Evolutionary conservation across 2,797 vertebrate species (phyloP).

Genomic region (Hydrophis major): DNA sequence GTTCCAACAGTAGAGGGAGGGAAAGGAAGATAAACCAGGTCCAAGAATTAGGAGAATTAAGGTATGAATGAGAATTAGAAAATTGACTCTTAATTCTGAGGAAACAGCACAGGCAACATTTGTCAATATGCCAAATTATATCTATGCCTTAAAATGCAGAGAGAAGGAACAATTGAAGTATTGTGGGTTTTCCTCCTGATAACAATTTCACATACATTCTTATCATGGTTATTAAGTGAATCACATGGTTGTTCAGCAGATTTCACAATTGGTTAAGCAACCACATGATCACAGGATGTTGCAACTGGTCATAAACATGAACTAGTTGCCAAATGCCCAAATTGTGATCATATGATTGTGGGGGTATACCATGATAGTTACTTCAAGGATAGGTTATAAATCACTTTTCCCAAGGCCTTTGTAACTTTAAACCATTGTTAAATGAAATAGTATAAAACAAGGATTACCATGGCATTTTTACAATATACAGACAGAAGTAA

Average conservation of each 20-base stretch:
- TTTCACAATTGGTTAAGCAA: too few species aligned
- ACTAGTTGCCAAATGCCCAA: too few species aligned
- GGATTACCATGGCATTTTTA: background rate
- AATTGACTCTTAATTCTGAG: background rate
- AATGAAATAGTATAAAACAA: background rate
- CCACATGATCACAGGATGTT: background rate
- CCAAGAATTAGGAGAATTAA: background rate
- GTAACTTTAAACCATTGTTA: background rate
- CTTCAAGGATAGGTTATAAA: too few species aligned
- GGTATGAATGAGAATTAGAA: background rate
- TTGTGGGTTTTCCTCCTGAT: background rate
- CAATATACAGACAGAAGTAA: background rate
- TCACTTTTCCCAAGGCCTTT: background rate
- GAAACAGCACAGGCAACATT: background rate
- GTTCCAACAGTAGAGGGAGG: background rate
- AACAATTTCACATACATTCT: too few species aligned
- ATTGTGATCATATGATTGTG: background rate
- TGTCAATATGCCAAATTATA: background rate
- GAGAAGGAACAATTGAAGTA: background rate
- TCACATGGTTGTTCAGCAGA: too few species aligned
- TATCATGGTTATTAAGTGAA: too few species aligned
- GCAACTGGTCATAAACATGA: too few species aligned
- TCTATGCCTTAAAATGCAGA: background rate
- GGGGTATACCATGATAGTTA: too few species aligned
- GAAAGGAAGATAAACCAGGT: too few species aligned